A percentile compares a stretch with the other conserved stretches of the same genome.
phyloP scores from a whole-genome alignment of 2,888 invertebrate species.

The Sarcophaga variegata region DNA sequence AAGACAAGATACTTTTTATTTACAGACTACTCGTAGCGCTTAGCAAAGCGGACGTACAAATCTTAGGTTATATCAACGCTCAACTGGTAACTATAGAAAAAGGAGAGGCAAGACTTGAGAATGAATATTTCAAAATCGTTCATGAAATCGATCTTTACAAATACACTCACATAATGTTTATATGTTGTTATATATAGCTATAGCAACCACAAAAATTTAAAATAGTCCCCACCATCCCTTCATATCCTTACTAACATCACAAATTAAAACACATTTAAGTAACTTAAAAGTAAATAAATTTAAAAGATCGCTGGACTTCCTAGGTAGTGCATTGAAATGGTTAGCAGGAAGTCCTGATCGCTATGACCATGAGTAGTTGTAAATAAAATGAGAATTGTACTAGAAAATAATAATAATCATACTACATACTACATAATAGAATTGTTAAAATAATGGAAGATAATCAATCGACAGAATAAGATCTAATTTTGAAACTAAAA shows the following conservation, averaged over 20 bases:
- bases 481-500: constrained; percentile 45
- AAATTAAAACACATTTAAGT: constrained; percentile 20
- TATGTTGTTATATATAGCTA: not conserved
- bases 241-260: constrained; percentile 15
- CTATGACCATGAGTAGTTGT: constrained; percentile 40
- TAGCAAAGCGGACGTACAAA: constrained; percentile 44
- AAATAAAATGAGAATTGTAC: constrained; percentile 46
- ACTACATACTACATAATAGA: constrained; percentile 9
- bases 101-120: constrained; percentile 51
- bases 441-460: constrained; percentile 48
- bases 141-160: constrained; percentile 50
- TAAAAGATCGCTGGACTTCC: constrained; percentile 42
- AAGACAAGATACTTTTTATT: too few relatives aligned
- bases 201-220: not conserved
- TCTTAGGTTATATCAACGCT: constrained; percentile 60
- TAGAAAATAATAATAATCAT: constrained; percentile 37
- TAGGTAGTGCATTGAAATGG: constrained; percentile 58
- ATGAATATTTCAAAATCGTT: constrained; percentile 54
- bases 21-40: too few relatives aligned
- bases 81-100: constrained; percentile 48
- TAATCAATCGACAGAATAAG: constrained; percentile 8
- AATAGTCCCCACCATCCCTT: constrained; percentile 21
- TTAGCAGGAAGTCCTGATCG: constrained; percentile 41
- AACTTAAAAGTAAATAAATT: constrained; percentile 21
- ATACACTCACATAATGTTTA: constrained; percentile 22